Percentiles rank a stretch among this genome's conserved stretches.
phyloP scores from a whole-genome alignment of 1,140 invertebrate genomes.

The Drosophila pallidifrons region DNA sequence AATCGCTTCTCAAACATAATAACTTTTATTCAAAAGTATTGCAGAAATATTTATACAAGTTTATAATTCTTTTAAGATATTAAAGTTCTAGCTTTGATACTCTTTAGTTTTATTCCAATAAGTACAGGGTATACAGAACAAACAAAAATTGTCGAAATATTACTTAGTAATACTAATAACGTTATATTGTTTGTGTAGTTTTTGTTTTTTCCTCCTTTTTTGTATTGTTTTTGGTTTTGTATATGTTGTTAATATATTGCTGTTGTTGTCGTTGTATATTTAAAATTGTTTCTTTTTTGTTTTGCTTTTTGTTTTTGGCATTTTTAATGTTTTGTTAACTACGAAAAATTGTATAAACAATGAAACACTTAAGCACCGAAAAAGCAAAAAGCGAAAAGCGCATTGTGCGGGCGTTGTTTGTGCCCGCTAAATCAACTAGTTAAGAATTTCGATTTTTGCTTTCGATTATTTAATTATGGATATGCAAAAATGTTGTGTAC shows the following conservation, averaged over 20 bases:
- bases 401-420: constrained; percentile 41
- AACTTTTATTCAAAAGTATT: too few species aligned
- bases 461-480: constrained; percentile 9
- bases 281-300: constrained; percentile 7
- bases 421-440: constrained; percentile 35
- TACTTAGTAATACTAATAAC: constrained; percentile 74
- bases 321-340: constrained; percentile 50
- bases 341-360: constrained; percentile 58
- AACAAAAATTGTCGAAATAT: constrained; percentile 56
- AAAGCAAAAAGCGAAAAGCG: constrained; percentile 13
- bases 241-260: constrained; percentile 9
- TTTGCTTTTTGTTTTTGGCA: constrained; percentile 1
- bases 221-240: constrained; percentile 7
- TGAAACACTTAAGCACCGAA: constrained; percentile 32
- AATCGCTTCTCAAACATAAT: neutral
- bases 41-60: too few species aligned
- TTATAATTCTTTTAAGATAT: too few species aligned
- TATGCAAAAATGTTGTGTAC: neutral
- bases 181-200: constrained; percentile 54
- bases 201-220: constrained; percentile 2
- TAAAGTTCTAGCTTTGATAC: neutral
- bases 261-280: constrained; percentile 16
- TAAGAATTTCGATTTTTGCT: constrained; percentile 14
- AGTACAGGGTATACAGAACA: constrained; percentile 17
- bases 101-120: neutral